Conservation (phyloP, 2,888 invertebrate genomes). For the Pyrocoelia pectoralis region DNA sequence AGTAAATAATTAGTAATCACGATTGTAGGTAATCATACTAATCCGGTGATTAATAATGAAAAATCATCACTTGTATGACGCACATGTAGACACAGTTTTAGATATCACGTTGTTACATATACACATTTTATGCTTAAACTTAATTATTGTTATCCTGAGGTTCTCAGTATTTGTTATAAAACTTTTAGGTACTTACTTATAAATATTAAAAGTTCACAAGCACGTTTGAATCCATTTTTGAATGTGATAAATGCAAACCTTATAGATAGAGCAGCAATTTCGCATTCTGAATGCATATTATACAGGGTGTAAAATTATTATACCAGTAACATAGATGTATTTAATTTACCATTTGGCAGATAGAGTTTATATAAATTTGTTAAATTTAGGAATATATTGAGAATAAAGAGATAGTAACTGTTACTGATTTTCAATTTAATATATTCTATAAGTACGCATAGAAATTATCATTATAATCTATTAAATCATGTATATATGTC, state of each 20-base stretch:
- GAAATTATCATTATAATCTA: background rate
- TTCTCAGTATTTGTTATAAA: constrained; percentile 45
- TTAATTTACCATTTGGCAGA: background rate
- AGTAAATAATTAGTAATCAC: constrained; percentile 28
- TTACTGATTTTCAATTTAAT: background rate
- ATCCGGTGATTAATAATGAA: constrained; percentile 32
- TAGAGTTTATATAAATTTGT: background rate
- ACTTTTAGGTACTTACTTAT: constrained; percentile 37
- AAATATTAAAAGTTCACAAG: constrained; percentile 37
- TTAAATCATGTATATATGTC: background rate
- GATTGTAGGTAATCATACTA: constrained; percentile 32
- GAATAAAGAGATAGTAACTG: too few species aligned
- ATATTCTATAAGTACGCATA: constrained; percentile 38
- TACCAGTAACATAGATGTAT: background rate
- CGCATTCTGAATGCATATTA: background rate
- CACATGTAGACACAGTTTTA: constrained; percentile 49
- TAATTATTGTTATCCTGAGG: constrained; percentile 46
- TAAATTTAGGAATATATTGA: too few species aligned
- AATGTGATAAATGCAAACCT: constrained; percentile 31
- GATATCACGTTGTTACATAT: constrained; percentile 54
- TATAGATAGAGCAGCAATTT: constrained; percentile 15
- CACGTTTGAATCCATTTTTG: constrained; percentile 41
- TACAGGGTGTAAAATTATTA: constrained; percentile 10
- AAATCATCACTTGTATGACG: constrained; percentile 44
- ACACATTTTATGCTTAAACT: constrained; percentile 50